Percentiles rank a stretch among this genome's conserved stretches.
Evolutionary conservation across 2,113 vertebrate species (phyloP).

Genomic region (Canis aureus): DNA sequence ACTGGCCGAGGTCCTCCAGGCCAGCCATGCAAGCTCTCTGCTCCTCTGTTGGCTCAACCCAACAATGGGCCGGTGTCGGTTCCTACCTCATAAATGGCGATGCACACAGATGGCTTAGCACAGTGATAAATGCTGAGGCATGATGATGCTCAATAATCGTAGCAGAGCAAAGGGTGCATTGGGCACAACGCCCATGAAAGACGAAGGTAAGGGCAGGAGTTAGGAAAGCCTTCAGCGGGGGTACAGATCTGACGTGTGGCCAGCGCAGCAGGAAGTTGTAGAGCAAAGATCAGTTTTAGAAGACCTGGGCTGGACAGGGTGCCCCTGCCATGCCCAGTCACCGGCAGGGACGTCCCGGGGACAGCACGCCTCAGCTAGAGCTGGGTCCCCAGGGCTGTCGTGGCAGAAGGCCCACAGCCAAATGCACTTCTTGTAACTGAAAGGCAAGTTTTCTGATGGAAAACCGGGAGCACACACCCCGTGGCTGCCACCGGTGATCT

Average conservation of each 20-base stretch:
- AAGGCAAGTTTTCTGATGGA: not conserved
- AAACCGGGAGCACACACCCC: rapidly evolving
- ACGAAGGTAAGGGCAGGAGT: not conserved
- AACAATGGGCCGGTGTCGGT: not conserved
- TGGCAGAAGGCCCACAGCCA: not conserved
- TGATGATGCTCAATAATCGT: too few species aligned
- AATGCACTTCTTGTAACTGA: not conserved
- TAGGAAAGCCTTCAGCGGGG: not conserved
- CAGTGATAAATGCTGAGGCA: not conserved
- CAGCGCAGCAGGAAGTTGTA: not conserved
- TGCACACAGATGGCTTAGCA: rapidly evolving
- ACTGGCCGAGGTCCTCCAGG: not conserved
- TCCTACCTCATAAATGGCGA: not conserved
- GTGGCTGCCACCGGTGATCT: not conserved
- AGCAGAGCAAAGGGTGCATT: not conserved
- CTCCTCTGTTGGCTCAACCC: not conserved
- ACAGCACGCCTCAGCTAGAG: not conserved
- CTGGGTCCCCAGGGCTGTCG: too few species aligned
- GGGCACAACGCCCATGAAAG: not conserved
- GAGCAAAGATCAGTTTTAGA: not conserved
- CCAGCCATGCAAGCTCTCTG: not conserved
- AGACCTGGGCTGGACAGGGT: not conserved
- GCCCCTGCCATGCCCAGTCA: too few species aligned
- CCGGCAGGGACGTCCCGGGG: not conserved
- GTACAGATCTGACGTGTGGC: not conserved